phyloP scores from a whole-genome alignment of 30 jellyfish, hydroid and myxozoan genomes.

The Mastigias papua region DNA sequence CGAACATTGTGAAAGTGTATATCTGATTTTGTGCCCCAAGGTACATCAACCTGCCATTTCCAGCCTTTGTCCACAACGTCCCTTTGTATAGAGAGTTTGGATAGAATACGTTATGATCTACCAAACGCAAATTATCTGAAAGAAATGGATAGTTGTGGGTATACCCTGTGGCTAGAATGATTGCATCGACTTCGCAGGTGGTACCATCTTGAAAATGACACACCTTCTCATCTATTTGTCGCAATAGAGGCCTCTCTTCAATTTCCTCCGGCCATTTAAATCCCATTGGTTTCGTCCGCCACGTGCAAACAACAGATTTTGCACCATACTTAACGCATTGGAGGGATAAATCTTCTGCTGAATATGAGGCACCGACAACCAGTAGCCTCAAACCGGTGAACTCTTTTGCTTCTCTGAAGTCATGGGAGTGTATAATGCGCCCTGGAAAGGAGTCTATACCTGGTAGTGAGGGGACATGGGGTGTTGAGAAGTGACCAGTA shows the following conservation, averaged over 20 bases:
- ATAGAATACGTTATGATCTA: constrained; percentile 46
- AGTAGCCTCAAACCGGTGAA: constrained; percentile 50
- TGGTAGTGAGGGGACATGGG: constrained; percentile 69
- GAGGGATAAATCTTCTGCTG: constrained; percentile 89
- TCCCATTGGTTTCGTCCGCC: constrained; percentile 77
- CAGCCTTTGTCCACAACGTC: constrained; percentile 57
- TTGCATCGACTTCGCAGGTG: constrained; percentile 67
- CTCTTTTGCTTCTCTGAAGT: constrained; percentile 68
- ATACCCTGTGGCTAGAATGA: constrained; percentile 90
- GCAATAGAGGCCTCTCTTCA: constrained; percentile 60
- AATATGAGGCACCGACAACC: constrained; percentile 72
- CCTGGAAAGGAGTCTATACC: constrained; percentile 84
- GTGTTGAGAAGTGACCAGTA: constrained; percentile 83
- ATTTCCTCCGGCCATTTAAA: constrained; percentile 82
- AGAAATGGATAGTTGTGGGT: constrained; percentile 73
- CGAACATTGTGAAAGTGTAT: constrained; percentile 86
- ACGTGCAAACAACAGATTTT: constrained; percentile 37
- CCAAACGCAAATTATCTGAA: constrained; percentile 60
- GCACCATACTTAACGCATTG: constrained; percentile 87
- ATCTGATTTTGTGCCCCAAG: constrained; percentile 86
- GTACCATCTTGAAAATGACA: constrained; percentile 74
- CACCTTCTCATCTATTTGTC: no score
- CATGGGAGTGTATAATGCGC: constrained; percentile 81
- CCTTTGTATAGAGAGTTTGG: constrained; percentile 78
- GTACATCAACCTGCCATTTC: constrained; percentile 53